These are phyloP conservation scores for human (Homo sapiens) DNA, from an alignment of 2,113 vertebrate genomes.

Conservation along the genomic window DNA sequence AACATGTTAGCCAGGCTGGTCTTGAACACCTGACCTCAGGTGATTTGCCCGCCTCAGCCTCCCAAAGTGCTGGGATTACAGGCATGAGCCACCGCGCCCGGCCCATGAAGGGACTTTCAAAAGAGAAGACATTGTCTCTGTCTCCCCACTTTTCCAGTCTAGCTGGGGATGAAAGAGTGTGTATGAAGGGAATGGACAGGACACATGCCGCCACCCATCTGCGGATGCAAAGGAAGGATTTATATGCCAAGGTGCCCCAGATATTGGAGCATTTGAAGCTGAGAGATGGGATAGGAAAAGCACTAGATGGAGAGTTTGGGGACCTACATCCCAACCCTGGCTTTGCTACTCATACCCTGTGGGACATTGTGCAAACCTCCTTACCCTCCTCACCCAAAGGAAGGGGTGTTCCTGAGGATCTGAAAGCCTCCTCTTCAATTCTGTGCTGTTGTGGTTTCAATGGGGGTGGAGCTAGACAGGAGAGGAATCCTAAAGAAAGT, in stretches of 20 bases:
- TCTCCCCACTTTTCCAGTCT: neutral
- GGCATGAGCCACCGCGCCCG: too few relatives aligned
- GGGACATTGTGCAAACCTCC: neutral
- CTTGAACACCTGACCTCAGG: too few relatives aligned
- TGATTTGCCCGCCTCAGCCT: too few relatives aligned
- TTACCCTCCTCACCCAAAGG: neutral
- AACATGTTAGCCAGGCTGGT: too few relatives aligned
- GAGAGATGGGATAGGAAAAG: neutral
- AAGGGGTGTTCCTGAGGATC: neutral
- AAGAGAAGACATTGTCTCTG: neutral
- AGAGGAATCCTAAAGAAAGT: neutral
- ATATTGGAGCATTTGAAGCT: neutral
- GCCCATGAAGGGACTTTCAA: neutral
- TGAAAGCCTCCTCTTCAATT: neutral
- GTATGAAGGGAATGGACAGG: neutral
- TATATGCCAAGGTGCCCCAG: neutral
- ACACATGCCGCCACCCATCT: fast-evolving
- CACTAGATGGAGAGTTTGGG: neutral
- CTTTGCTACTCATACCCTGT: neutral
- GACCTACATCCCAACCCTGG: neutral
- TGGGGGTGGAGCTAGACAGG: neutral
- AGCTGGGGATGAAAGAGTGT: neutral
- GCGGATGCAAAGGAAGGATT: neutral
- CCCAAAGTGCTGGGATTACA: too few relatives aligned
- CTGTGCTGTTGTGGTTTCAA: neutral